These are phyloP conservation scores for Parasteatoda tepidariorum DNA, from an alignment of 1,140 invertebrate genomes.

Conservation along the genomic window DNA sequence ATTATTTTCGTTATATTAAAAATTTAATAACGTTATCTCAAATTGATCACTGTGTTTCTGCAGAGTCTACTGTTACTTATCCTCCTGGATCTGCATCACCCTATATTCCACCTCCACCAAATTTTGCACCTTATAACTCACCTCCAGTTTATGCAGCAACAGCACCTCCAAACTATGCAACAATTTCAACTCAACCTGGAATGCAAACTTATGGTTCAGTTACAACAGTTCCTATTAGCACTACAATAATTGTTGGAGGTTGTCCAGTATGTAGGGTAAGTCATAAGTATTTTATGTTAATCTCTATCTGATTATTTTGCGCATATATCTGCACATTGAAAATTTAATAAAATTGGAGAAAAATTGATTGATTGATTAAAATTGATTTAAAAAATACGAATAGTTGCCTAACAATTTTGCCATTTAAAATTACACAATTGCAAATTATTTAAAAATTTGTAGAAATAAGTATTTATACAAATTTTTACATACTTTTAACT, in stretches of 20 bases:
- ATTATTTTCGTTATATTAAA: no score
- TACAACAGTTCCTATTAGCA: not conserved
- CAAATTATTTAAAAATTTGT: no score
- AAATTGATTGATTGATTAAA: no score
- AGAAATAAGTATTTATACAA: no score
- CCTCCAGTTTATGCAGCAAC: not conserved
- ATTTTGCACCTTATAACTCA: not conserved
- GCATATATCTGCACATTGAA: no score
- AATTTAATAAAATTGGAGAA: no score
- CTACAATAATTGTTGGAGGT: not conserved
- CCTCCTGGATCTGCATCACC: not conserved
- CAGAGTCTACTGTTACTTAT: not conserved
- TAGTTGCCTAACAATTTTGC: no score
- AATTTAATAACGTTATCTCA: not conserved
- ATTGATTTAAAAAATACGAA: no score
- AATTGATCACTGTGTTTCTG: conserved; percentile 1
- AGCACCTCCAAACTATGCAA: not conserved
- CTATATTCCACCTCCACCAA: not conserved
- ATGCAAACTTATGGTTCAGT: not conserved
- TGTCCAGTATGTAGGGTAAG: not conserved
- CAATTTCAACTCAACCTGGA: not conserved
- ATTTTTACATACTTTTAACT: no score
- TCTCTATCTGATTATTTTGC: no score
- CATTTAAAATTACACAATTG: no score
- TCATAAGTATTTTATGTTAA: no score